phyloP scores from a whole-genome alignment of 2,797 vertebrate genomes.

The Sebastes iracundus region DNA sequence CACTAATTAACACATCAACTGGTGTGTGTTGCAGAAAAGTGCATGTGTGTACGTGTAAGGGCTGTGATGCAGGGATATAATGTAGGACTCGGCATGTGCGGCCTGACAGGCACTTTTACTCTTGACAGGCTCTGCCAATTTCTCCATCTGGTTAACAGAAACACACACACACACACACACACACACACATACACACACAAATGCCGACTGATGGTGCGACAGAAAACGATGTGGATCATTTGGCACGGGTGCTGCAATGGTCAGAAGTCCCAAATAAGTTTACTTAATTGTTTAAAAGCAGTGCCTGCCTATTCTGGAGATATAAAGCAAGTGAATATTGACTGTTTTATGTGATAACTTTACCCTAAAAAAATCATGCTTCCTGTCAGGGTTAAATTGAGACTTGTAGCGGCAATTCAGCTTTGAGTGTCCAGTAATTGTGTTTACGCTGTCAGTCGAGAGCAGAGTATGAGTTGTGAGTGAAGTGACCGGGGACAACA shows the following conservation, averaged over 20 bases:
- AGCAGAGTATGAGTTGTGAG: slow-evolving; percentile 25
- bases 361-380: background rate
- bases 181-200: slow-evolving; percentile 1
- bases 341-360: background rate
- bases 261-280: background rate
- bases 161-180: slow-evolving; percentile 1
- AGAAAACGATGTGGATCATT: slow-evolving; percentile 27
- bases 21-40: background rate
- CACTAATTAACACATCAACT: background rate
- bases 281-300: background rate
- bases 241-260: background rate
- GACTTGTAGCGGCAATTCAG: background rate
- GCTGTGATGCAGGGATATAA: slow-evolving; percentile 15
- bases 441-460: slow-evolving; percentile 12
- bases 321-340: background rate
- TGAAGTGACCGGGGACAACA: slow-evolving; percentile 14
- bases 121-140: slow-evolving; percentile 48
- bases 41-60: background rate
- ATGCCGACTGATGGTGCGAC: background rate
- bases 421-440: slow-evolving; percentile 22
- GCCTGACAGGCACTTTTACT: slow-evolving; percentile 25
- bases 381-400: slow-evolving; percentile 1
- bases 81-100: slow-evolving; percentile 24
- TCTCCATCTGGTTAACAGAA: slow-evolving; percentile 53
- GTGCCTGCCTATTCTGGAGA: background rate